phyloP scores from a whole-genome alignment of 2,888 invertebrate species.

The Agrotis clavis region DNA sequence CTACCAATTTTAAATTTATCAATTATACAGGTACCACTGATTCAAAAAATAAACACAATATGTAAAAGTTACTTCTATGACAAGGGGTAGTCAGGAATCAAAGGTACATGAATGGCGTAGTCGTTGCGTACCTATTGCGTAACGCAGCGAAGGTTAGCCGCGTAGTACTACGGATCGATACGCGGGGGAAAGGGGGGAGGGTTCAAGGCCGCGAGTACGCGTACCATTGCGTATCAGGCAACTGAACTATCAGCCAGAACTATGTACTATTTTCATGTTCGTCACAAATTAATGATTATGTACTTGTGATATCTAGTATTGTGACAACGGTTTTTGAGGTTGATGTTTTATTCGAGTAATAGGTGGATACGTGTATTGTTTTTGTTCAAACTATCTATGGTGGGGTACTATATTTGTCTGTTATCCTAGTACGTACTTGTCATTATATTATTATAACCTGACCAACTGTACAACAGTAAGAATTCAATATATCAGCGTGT shows the following conservation, averaged over 20 bases:
- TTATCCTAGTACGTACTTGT: background rate
- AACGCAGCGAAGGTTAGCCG: constrained; percentile 53
- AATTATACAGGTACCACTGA: constrained; percentile 11
- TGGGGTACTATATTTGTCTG: background rate
- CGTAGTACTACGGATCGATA: constrained; percentile 74
- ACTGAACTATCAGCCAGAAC: constrained; percentile 14
- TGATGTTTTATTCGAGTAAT: background rate
- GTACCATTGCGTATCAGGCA: constrained; percentile 73
- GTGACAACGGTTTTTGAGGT: background rate
- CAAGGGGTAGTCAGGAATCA: constrained; percentile 20
- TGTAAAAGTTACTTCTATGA: background rate
- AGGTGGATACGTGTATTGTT: background rate
- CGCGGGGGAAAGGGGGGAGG: constrained; percentile 18
- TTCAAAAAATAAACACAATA: constrained; percentile 9
- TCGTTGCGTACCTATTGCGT: constrained; percentile 42
- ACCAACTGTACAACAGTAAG: background rate
- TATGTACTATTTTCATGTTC: constrained; percentile 30
- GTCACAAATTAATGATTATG: constrained; percentile 17
- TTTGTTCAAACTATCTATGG: background rate
- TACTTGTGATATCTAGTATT: background rate
- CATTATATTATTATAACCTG: background rate
- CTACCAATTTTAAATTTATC: too few species aligned
- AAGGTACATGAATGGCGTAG: constrained; percentile 44
- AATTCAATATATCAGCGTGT: background rate
- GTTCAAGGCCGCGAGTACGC: constrained; percentile 74